Evolutionary conservation across 2,113 vertebrate genomes (phyloP).

Genomic region (Megaleporinus macrocephalus): DNA sequence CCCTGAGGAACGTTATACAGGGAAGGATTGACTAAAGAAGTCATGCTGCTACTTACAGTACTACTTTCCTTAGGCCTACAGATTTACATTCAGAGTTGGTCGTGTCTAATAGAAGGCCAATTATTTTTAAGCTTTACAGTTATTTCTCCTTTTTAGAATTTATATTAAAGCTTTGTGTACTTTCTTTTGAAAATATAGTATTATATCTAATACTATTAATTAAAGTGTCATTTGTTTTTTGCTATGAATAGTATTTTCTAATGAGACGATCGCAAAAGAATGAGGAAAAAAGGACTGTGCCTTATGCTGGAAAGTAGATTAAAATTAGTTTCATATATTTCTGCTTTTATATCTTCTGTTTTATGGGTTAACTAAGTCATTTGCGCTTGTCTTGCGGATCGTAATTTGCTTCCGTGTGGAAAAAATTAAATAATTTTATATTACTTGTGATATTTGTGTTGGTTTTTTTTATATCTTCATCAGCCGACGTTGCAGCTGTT

Average conservation of each 20-base stretch:
- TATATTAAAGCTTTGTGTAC: not conserved
- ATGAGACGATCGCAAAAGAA: not conserved
- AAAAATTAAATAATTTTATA: not conserved
- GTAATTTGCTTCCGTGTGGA: conserved; percentile 54
- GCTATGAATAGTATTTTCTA: not conserved
- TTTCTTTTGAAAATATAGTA: not conserved
- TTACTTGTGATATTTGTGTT: not conserved
- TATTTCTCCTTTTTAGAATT: not conserved
- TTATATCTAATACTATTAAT: not conserved
- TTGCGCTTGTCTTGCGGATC: conserved; percentile 62
- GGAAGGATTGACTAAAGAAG: not conserved
- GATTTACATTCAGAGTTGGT: not conserved
- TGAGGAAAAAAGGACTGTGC: not conserved
- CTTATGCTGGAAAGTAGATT: not conserved
- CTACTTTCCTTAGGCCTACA: not conserved
- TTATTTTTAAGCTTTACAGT: conserved; percentile 1
- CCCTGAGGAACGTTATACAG: not conserved
- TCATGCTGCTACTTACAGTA: conserved; percentile 17
- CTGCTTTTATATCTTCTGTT: not conserved
- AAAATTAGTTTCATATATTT: not conserved
- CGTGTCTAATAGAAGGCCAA: not conserved
- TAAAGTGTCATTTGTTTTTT: not conserved
- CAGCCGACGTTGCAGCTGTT: not conserved
- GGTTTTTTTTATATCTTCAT: not conserved
- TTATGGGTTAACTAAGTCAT: not conserved